Evolutionary conservation across 2,888 invertebrate species (phyloP).

Genomic region (Thymelicus sylvestris): DNA sequence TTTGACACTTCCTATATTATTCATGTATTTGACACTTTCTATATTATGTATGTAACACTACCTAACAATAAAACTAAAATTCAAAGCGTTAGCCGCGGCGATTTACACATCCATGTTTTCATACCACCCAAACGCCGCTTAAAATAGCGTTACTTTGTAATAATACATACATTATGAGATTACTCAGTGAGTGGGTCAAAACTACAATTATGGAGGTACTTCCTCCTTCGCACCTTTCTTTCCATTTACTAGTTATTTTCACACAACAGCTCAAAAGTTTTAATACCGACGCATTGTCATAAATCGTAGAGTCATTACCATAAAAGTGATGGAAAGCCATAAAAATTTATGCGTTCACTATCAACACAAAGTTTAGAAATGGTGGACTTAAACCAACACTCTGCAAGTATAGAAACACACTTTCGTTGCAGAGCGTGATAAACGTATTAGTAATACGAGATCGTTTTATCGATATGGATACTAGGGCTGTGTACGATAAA

Average conservation of each 20-base stretch:
- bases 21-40: no score
- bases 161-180: no score
- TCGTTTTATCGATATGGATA: slow-evolving; percentile 1
- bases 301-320: slow-evolving; percentile 32
- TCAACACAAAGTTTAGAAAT: slow-evolving; percentile 18
- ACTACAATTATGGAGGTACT: background rate
- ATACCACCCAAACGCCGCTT: no score
- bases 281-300: slow-evolving; percentile 23
- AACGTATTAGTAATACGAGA: slow-evolving; percentile 22
- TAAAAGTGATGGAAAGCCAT: slow-evolving; percentile 33
- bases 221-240: slow-evolving; percentile 12
- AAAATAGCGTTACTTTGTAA: no score
- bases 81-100: no score
- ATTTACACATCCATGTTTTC: no score
- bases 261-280: slow-evolving; percentile 6
- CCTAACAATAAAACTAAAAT: no score
- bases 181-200: no score
- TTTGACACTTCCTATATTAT: no score
- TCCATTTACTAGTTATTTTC: slow-evolving; percentile 11
- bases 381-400: slow-evolving; percentile 25
- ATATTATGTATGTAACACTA: no score
- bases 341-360: slow-evolving; percentile 27
- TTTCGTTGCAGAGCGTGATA: slow-evolving; percentile 13
- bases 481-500: slow-evolving; percentile 2
- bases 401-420: slow-evolving; percentile 12